These are phyloP conservation scores for Rhyacophila evoluta DNA, from an alignment of 2,888 invertebrate genomes.

Conservation along the genomic window DNA sequence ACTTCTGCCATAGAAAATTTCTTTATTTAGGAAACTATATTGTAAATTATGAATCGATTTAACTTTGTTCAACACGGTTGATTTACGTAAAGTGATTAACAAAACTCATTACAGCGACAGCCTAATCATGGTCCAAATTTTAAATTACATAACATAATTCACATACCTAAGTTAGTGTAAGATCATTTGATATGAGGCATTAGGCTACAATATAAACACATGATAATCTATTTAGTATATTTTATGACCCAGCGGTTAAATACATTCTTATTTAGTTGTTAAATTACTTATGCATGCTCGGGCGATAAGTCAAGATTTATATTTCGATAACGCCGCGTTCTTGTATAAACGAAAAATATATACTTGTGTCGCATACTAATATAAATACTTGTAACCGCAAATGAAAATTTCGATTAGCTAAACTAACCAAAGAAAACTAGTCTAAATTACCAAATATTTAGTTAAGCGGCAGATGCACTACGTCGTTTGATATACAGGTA, in stretches of 20 bases:
- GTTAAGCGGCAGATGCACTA: not conserved
- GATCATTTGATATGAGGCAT: not conserved
- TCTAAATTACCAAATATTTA: not conserved
- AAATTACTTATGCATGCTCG: not conserved
- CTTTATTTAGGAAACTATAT: no score
- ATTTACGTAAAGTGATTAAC: no score
- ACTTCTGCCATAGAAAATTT: no score
- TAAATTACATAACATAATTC: not conserved
- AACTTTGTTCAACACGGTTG: no score
- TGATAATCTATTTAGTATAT: not conserved
- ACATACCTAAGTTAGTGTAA: not conserved
- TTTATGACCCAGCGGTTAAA: not conserved
- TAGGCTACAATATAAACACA: not conserved
- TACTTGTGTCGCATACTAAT: not conserved
- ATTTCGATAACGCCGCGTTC: not conserved
- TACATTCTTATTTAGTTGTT: not conserved
- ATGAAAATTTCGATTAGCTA: slow-evolving; percentile 2
- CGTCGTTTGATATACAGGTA: no score
- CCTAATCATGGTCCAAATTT: not conserved
- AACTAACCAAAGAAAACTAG: not conserved
- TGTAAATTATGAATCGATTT: no score
- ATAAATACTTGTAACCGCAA: slow-evolving; percentile 12
- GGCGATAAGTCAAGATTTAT: not conserved
- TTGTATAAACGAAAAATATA: not conserved
- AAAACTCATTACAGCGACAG: not conserved